These are phyloP conservation scores for Drymodes brunneopygia DNA, from an alignment of 2,113 vertebrate genomes.

Conservation along the genomic window DNA sequence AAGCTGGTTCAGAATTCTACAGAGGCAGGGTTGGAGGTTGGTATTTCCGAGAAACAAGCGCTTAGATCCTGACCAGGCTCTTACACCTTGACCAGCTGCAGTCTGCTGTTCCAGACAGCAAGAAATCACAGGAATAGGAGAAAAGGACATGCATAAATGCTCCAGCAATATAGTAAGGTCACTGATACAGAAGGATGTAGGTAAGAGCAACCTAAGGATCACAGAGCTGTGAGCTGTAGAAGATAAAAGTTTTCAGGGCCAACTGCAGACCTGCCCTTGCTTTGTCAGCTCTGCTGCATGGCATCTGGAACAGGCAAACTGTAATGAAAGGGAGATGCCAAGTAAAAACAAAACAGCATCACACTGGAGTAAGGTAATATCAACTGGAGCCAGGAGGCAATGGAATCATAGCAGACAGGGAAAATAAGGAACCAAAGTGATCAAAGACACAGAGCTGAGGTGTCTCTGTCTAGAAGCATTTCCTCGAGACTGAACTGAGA, in stretches of 20 bases:
- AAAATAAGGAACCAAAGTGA: not conserved
- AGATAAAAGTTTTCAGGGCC: not conserved
- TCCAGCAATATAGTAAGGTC: not conserved
- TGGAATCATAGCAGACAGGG: slow-evolving; percentile 25
- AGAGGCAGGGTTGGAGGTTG: not conserved
- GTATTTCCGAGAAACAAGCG: not conserved
- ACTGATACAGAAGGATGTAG: not conserved
- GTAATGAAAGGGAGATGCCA: not conserved
- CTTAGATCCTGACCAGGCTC: not conserved
- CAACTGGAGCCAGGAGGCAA: not conserved
- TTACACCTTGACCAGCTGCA: not conserved
- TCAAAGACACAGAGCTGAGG: not conserved
- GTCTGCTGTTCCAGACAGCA: not conserved
- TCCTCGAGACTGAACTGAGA: not conserved
- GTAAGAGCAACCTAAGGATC: not conserved
- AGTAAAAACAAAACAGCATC: not conserved
- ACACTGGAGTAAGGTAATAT: not conserved
- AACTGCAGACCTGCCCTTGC: not conserved
- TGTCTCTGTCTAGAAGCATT: not conserved
- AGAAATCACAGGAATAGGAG: not conserved
- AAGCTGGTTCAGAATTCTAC: not conserved
- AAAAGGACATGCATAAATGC: not conserved
- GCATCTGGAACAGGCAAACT: not conserved
- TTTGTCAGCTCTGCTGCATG: not conserved
- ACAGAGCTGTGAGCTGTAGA: not conserved